phyloP scores from a whole-genome alignment of 2,888 invertebrate species.

The Aelia acuminata region DNA sequence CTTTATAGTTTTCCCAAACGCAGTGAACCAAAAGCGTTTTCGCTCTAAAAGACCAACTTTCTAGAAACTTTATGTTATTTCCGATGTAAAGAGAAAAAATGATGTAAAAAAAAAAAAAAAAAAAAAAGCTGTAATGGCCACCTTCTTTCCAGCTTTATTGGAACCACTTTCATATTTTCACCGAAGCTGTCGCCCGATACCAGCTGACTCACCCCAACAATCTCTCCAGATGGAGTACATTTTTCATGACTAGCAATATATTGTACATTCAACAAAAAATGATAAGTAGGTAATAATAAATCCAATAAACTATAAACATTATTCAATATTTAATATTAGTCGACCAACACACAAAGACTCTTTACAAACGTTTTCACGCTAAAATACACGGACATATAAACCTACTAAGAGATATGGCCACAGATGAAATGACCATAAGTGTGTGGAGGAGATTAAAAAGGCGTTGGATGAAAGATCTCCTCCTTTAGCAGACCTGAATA shows the following conservation, averaged over 20 bases:
- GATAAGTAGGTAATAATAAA: neutral
- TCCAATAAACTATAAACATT: too few relatives aligned
- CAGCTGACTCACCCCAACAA: neutral
- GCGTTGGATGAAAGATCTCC: too few relatives aligned
- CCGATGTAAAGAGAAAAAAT: neutral
- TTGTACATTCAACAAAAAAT: neutral
- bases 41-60: neutral
- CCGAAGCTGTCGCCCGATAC: neutral
- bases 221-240: neutral
- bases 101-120: neutral
- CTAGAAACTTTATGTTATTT: neutral
- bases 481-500: too few relatives aligned
- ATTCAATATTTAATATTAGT: too few relatives aligned
- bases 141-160: neutral
- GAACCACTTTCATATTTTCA: conserved; percentile 22
- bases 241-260: neutral
- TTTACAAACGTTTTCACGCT: too few relatives aligned
- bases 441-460: too few relatives aligned
- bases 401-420: too few relatives aligned
- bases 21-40: neutral
- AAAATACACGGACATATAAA: too few relatives aligned
- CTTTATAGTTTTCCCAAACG: neutral
- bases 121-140: neutral
- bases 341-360: too few relatives aligned
- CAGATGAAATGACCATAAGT: too few relatives aligned